Evolutionary conservation across 2,797 vertebrate genomes (phyloP).

Genomic region (Anolis apletophallus): DNA sequence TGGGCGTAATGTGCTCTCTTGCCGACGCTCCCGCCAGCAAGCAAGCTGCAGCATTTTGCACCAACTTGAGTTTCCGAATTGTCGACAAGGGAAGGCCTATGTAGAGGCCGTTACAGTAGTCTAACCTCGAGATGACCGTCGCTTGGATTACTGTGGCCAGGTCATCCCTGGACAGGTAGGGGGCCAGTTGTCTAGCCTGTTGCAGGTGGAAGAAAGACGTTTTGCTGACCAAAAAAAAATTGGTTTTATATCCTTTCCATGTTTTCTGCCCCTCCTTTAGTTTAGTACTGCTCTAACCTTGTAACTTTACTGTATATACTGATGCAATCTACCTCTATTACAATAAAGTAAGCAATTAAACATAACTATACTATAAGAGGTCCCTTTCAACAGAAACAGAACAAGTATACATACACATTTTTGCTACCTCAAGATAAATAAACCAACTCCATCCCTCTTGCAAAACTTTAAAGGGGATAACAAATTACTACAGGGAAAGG

Average conservation of each 20-base stretch:
- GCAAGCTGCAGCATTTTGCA: too few relatives aligned
- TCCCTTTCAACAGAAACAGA: not conserved
- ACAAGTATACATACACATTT: constrained; percentile 8
- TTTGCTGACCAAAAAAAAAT: too few relatives aligned
- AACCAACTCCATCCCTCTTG: not conserved
- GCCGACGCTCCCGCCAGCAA: too few relatives aligned
- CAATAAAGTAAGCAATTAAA: not conserved
- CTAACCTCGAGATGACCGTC: too few relatives aligned
- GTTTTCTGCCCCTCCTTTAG: not conserved
- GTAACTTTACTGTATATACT: not conserved
- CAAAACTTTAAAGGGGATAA: not conserved
- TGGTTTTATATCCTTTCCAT: not conserved
- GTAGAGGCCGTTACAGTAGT: too few relatives aligned
- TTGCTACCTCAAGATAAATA: not conserved
- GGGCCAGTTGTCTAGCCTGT: too few relatives aligned
- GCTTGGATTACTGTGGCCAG: too few relatives aligned
- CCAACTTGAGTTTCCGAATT: too few relatives aligned
- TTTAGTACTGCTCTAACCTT: fast-evolving
- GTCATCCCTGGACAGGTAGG: too few relatives aligned
- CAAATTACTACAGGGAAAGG: not conserved
- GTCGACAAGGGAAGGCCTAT: too few relatives aligned
- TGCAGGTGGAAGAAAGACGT: too few relatives aligned
- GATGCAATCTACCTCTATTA: not conserved
- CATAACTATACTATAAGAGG: not conserved
- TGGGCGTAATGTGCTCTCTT: too few relatives aligned